Evolutionary conservation across 2,888 invertebrate species (phyloP), one percentile per base, ranked within the genome.

Genomic region (Teleiodes luculella): DNA sequence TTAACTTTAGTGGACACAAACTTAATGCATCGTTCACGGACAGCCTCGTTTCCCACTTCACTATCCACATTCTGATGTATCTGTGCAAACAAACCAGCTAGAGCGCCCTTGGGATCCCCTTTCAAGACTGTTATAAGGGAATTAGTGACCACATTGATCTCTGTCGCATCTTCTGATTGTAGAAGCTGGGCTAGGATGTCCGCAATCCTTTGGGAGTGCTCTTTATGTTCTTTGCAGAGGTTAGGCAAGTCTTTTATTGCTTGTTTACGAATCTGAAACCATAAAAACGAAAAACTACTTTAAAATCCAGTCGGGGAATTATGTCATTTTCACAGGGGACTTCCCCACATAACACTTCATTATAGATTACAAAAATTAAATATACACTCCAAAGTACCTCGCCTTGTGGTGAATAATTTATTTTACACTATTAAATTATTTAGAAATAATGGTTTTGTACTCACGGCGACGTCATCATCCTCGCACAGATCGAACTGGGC

Each of bases 401-500:
- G 35, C 35, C 35, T n/a, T n/a, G n/a, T 13, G n/a, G n/a, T n/a
- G n/a, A n/a, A n/a, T n/a, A n/a, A n/a, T n/a, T n/a, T n/a, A n/a
- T n/a, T n/a, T n/a, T n/a, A n/a, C n/a, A n/a, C n/a, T n/a, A n/a
- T n/a, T n/a, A n/a, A n/a, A n/a, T n/a, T n/a, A n/a, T n/a, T n/a
- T n/a, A n/a, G n/a, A n/a, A n/a, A n/a, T n/a, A 10, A n/a, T 41
- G 1, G 18, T 18, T 37, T n/a, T 1, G 1, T 68, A 92, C 92
- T 91, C 89, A 97, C 97, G 75, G 94, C 94, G 68, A 95, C 92
- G 81, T 98, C 97, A 74, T 96, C 95, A 90, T 98, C 98, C 86
- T 98, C 98, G 78, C 98, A 98, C 5, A 99, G 91, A 90, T 98
- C 98, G 66, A 98, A 93, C 72, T 97, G 93, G 57, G 97, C 96